Percentiles rank a stretch among this genome's conserved stretches.
Evolutionary conservation across 2,113 vertebrate species (phyloP).

Genomic region (human (Homo sapiens)): DNA sequence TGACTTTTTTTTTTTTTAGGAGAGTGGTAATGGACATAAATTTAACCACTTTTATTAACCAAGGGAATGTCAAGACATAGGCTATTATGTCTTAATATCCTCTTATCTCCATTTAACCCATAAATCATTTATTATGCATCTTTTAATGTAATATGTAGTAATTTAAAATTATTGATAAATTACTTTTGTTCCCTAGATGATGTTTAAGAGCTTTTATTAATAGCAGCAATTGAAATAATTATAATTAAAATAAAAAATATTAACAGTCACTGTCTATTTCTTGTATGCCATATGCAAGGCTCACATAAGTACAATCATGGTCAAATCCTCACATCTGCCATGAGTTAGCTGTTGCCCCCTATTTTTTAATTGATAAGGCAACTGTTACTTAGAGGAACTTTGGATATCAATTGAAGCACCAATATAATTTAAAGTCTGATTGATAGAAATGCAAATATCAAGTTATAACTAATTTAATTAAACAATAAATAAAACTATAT

Average conservation of each 20-base stretch:
- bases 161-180: constrained; percentile 45
- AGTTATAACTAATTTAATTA: constrained; percentile 10
- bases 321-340: neutral
- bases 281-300: neutral
- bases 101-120: neutral
- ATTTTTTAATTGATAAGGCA: neutral
- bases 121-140: constrained; percentile 34
- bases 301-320: neutral
- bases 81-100: neutral
- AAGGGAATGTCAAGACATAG: neutral
- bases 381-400: neutral
- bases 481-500: constrained; percentile 3
- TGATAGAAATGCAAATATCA: neutral
- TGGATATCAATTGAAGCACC: neutral
- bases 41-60: neutral
- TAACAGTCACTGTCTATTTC: neutral
- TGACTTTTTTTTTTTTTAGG: neutral
- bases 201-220: neutral
- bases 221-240: neutral
- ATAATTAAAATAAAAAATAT: neutral
- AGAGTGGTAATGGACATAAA: neutral
- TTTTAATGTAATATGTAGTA: constrained; percentile 11
- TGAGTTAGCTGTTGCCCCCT: neutral
- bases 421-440: neutral
- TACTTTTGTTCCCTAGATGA: neutral